Conservation (phyloP, 2,113 vertebrate genomes). For the Pollimyrus isidori region DNA sequence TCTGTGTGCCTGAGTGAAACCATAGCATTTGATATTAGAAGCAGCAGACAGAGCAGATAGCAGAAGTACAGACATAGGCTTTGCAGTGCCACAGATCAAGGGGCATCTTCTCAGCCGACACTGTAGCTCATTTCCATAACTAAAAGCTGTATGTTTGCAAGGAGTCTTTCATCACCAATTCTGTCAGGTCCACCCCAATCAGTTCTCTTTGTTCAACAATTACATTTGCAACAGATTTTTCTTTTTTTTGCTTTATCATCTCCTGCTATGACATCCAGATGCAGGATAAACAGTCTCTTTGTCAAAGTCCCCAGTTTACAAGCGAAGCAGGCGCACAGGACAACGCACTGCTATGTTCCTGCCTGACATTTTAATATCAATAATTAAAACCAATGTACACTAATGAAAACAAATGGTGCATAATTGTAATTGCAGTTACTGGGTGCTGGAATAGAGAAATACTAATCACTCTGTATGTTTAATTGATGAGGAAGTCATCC, state of each 20-base stretch:
- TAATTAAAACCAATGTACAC: slow-evolving; percentile 7
- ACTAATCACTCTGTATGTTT: slow-evolving; percentile 1
- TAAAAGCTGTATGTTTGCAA: background rate
- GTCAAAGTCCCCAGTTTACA: background rate
- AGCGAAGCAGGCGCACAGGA: background rate
- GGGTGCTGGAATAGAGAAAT: background rate
- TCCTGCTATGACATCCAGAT: no score
- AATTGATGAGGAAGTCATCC: slow-evolving; percentile 4
- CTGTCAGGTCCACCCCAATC: background rate
- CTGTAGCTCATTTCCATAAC: background rate
- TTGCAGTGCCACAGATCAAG: background rate
- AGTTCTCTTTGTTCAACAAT: background rate
- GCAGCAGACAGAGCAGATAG: background rate
- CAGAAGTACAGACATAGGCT: no score
- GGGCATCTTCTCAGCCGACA: background rate
- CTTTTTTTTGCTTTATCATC: background rate
- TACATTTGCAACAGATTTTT: background rate
- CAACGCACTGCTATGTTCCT: background rate
- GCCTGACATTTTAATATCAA: background rate
- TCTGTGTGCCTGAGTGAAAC: background rate
- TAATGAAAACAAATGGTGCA: background rate
- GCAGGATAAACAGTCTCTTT: background rate
- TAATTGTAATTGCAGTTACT: slow-evolving; percentile 1
- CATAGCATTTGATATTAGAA: background rate
- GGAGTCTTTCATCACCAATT: background rate